phyloP scores from a whole-genome alignment of 1,140 invertebrate genomes.

The Psilanteris sp. region DNA sequence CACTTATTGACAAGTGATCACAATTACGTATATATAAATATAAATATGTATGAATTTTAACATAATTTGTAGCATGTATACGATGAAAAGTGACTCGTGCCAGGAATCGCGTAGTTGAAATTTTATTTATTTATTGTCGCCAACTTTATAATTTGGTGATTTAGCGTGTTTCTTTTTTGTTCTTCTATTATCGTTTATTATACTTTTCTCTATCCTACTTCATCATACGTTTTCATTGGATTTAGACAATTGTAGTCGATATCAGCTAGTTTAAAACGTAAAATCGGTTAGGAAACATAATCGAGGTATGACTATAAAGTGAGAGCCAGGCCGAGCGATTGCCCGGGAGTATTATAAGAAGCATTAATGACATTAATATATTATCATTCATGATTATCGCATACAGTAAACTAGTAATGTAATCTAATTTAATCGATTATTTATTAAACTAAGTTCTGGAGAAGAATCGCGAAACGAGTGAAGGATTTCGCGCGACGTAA shows the following conservation, averaged over 20 bases:
- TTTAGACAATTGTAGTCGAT: conserved; percentile 62
- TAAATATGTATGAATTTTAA: conserved; percentile 61
- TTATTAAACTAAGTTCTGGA: conserved; percentile 79
- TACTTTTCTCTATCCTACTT: too few relatives aligned
- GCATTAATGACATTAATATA: conserved; percentile 81
- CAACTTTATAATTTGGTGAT: conserved; percentile 11
- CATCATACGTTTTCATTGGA: conserved; percentile 23
- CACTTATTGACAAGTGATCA: conserved; percentile 55
- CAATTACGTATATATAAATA: conserved; percentile 58
- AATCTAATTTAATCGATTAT: conserved; percentile 81
- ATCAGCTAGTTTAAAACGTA: conserved; percentile 61
- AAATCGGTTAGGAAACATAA: conserved; percentile 60
- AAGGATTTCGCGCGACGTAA: conserved; percentile 61
- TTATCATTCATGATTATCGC: conserved; percentile 80
- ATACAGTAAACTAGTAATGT: conserved; percentile 79
- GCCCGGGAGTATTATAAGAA: conserved; percentile 79
- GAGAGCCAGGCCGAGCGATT: conserved; percentile 62
- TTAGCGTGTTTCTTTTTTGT: conserved; percentile 58
- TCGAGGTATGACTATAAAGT: conserved; percentile 62
- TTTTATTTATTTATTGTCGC: conserved; percentile 70
- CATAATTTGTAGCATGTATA: conserved; percentile 64
- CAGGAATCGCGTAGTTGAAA: conserved; percentile 64
- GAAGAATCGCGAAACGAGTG: conserved; percentile 15
- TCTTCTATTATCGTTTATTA: too few relatives aligned
- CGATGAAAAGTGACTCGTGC: conserved; percentile 60